phyloP scores from a whole-genome alignment of 1,140 invertebrate species.

The Orchesella cincta region DNA sequence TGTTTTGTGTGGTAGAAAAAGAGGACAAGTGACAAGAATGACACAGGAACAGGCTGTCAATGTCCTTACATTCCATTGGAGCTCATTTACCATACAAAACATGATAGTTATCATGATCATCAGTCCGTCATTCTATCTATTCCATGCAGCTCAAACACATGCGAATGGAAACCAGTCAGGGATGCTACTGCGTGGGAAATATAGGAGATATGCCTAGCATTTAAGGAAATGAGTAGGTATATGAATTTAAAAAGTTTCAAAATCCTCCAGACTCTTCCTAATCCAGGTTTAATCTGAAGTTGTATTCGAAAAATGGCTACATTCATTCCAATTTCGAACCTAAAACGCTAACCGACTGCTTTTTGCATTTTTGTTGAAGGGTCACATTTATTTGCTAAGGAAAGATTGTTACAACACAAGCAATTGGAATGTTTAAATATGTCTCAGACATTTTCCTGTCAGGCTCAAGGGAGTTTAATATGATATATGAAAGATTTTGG shows the following conservation, averaged over 20 bases:
- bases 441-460: too few species aligned
- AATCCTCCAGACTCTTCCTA: not conserved
- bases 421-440: too few species aligned
- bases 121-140: not conserved
- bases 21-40: not conserved
- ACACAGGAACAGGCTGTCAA: not conserved
- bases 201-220: not conserved
- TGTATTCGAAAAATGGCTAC: too few species aligned
- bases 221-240: not conserved
- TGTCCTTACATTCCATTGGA: conserved; percentile 7
- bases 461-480: too few species aligned
- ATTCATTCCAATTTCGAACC: too few species aligned
- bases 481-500: too few species aligned
- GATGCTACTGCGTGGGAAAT: not conserved
- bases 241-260: too few species aligned
- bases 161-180: not conserved
- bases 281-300: not conserved
- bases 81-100: not conserved
- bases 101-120: not conserved
- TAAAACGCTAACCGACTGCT: too few species aligned
- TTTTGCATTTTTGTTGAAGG: too few species aligned
- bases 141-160: not conserved
- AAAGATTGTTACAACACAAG: too few species aligned
- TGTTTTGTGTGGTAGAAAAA: not conserved
- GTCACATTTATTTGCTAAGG: too few species aligned